A percentile compares a stretch with the other conserved stretches of the same genome.
These are phyloP conservation scores for Sebastes fasciatus DNA, from an alignment of 2,113 vertebrate species.

Conservation along the genomic window DNA sequence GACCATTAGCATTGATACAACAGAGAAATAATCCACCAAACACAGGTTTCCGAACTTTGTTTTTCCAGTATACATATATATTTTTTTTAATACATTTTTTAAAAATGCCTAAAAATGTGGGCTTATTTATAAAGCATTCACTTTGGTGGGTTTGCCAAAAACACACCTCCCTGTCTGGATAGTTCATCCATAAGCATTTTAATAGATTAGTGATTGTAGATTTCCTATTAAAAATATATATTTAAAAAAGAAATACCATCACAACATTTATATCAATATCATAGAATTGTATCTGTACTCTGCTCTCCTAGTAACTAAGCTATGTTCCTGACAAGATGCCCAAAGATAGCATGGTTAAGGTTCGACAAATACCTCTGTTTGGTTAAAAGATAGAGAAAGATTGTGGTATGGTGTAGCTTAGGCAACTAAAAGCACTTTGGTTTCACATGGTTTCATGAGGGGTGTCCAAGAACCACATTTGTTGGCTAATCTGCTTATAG, in stretches of 20 bases:
- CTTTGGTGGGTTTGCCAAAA: background rate
- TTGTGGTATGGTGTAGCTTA: background rate
- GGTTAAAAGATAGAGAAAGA: background rate
- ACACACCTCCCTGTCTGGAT: background rate
- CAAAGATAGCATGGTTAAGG: background rate
- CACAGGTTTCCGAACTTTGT: too few relatives aligned
- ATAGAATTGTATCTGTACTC: too few relatives aligned
- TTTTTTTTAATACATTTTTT: background rate
- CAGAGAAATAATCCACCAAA: too few relatives aligned
- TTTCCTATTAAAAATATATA: background rate
- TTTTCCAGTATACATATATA: too few relatives aligned
- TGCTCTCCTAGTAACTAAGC: background rate
- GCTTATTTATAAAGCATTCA: background rate
- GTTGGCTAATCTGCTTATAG: background rate
- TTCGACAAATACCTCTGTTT: background rate
- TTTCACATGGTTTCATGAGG: background rate
- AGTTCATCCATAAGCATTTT: background rate
- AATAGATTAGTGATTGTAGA: background rate
- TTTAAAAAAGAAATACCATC: too few relatives aligned
- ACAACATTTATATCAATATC: background rate
- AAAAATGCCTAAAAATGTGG: background rate
- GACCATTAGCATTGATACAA: too few relatives aligned
- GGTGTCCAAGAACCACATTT: background rate
- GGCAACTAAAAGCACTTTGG: background rate
- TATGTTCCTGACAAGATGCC: background rate